Evolutionary conservation across 2,113 vertebrate species (phyloP).

Genomic region (Trematocara unimaculatum): DNA sequence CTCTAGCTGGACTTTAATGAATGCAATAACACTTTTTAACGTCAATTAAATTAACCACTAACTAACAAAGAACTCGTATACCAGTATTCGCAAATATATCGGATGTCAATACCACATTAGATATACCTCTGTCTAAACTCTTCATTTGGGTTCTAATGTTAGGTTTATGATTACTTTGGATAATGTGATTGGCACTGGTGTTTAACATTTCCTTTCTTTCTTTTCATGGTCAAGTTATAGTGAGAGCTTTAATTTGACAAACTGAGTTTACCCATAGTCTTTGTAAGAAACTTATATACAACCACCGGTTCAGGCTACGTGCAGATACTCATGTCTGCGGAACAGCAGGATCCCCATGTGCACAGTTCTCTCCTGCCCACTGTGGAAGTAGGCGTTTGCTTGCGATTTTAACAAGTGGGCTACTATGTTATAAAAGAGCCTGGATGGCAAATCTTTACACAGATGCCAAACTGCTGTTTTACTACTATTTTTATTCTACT

Average conservation of each 20-base stretch:
- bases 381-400: background rate
- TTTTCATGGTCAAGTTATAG: background rate
- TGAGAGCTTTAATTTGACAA: background rate
- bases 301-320: slow-evolving; percentile 14
- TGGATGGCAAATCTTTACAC: background rate
- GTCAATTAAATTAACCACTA: background rate
- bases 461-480: background rate
- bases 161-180: background rate
- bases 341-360: background rate
- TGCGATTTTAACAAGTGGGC: background rate
- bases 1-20: background rate
- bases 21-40: background rate
- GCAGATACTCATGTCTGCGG: slow-evolving; percentile 18
- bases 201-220: background rate
- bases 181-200: background rate
- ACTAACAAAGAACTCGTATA: background rate
- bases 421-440: background rate
- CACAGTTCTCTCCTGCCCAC: background rate
- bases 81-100: background rate
- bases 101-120: background rate
- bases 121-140: background rate
- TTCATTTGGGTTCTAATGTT: background rate
- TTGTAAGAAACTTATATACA: background rate
- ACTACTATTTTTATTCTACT: background rate
- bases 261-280: background rate